Percentiles rank a stretch among this genome's conserved stretches.
phyloP scores from a whole-genome alignment of 2,797 vertebrate genomes.

The Neosilurus mollespiculum region DNA sequence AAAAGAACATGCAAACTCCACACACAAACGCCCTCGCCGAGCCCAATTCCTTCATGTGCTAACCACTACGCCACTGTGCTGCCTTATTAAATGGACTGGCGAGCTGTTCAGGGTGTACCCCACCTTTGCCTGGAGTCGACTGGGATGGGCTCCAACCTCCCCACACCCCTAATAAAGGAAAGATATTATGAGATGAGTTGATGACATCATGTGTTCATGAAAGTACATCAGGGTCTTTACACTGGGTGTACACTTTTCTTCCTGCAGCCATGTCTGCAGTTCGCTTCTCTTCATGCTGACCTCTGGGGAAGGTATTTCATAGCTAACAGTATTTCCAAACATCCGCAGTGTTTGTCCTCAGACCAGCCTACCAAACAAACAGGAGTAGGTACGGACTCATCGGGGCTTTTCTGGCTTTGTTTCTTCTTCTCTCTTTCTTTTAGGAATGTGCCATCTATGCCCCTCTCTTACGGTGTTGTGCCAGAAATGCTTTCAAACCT shows the following conservation, averaged over 20 bases:
- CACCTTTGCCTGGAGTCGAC: too few relatives aligned
- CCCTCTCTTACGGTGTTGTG: constrained; percentile 11
- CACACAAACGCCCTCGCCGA: too few relatives aligned
- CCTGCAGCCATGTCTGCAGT: not conserved
- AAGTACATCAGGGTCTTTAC: not conserved
- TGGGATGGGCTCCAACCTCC: too few relatives aligned
- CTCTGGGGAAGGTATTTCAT: not conserved
- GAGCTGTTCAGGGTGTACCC: too few relatives aligned
- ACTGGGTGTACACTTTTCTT: not conserved
- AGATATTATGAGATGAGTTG: not conserved
- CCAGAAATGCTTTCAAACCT: constrained; percentile 43
- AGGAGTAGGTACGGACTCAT: not conserved
- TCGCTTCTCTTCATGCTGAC: not conserved
- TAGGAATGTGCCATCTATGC: constrained; percentile 19
- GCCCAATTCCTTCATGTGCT: too few relatives aligned
- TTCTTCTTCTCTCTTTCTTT: not conserved
- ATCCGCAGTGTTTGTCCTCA: not conserved
- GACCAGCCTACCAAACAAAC: not conserved
- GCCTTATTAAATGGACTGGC: too few relatives aligned
- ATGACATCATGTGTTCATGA: not conserved
- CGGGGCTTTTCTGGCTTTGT: not conserved
- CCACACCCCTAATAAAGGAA: too few relatives aligned
- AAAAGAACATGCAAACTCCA: too few relatives aligned
- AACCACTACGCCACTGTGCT: too few relatives aligned
- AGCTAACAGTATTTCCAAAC: not conserved